Base-by-base conservation (phyloP, 2,797 vertebrate species). In the Betta splendens region DNA sequence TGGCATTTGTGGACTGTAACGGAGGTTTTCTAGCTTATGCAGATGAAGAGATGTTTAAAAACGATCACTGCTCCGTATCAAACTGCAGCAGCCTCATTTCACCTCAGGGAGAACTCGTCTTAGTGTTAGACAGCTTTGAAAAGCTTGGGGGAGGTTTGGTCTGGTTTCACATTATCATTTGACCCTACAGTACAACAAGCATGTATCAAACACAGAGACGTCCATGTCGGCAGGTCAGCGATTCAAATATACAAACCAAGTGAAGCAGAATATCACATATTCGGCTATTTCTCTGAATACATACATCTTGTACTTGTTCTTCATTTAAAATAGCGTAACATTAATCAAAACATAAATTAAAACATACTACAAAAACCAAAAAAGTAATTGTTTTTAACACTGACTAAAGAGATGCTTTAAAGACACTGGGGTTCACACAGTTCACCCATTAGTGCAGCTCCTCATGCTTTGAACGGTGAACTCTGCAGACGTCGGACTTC, bases 281-380 rank as follows among this genome's bases (percentile, higher is more conserved):
- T 53, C 79, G 29, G 50, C 78, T 77, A n/a, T 75, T 74, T 76
- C 68, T 82, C 57, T 75, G 69, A 87, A 84, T 81, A 85, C 85
- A 71, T 86, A 89, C 84, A 84, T 83, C 84, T 79, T 77, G 81
- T 71, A 81, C 81, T 57, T 72, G 64, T 58, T 85, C 87, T 82
- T 73, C 65, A 69, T 85, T 87, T 82, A 84, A 89, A 89, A 87
- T 79, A 81, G 79, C 64, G 74, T 85, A 87, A 88, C 80, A 83
- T 87, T 75, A 84, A 86, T 88, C 77, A 80, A 85, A 90, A 85
- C 79, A 91, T 92, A 92, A 91, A 92, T 92, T 89, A 91, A 91
- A 89, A 89, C 51, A 35, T 84, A 88, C 84, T 85, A 89, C 80
- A 81, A 81, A 74, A 79, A 49, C 38, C 31, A 77, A 35, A 55